Evolutionary conservation across 2,888 invertebrate species (phyloP).

Genomic region (Argyresthia albistria): DNA sequence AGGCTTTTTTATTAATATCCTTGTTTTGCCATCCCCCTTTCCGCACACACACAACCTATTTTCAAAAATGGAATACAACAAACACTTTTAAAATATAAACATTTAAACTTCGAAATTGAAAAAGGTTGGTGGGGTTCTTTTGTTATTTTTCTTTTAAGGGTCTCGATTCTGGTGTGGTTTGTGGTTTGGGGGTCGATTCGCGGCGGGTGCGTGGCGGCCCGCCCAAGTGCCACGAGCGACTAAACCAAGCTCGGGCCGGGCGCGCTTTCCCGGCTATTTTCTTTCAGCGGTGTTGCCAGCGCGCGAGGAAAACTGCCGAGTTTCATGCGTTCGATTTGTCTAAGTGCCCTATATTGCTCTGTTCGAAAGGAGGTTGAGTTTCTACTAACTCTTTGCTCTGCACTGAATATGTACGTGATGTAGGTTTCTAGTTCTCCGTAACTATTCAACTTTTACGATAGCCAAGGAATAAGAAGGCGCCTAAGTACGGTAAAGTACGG

Average conservation of each 20-base stretch:
- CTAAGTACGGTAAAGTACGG: no score
- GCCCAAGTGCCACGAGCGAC: slow-evolving; percentile 29
- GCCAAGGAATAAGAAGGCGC: no score
- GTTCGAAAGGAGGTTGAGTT: no score
- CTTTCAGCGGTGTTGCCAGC: slow-evolving; percentile 20
- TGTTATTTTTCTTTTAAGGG: slow-evolving; percentile 18
- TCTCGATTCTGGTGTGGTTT: slow-evolving; percentile 17
- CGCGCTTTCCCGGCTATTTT: slow-evolving; percentile 37
- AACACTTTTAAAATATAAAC: background rate
- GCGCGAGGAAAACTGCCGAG: no score
- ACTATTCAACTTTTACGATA: no score
- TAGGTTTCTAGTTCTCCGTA: no score
- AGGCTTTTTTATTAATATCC: slow-evolving; percentile 34
- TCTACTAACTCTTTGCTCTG: no score
- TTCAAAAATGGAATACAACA: slow-evolving; percentile 17
- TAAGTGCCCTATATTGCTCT: no score
- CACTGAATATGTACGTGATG: no score
- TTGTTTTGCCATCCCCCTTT: slow-evolving; percentile 23
- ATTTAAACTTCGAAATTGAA: background rate
- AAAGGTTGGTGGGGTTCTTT: slow-evolving; percentile 15
- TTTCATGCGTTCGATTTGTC: no score
- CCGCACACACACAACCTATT: slow-evolving; percentile 29
- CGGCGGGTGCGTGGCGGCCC: slow-evolving; percentile 25
- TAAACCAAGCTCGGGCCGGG: slow-evolving; percentile 32
- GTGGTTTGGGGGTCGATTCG: no score